Conservation (phyloP, 2,113 vertebrate genomes). For the Nibea coibor region DNA sequence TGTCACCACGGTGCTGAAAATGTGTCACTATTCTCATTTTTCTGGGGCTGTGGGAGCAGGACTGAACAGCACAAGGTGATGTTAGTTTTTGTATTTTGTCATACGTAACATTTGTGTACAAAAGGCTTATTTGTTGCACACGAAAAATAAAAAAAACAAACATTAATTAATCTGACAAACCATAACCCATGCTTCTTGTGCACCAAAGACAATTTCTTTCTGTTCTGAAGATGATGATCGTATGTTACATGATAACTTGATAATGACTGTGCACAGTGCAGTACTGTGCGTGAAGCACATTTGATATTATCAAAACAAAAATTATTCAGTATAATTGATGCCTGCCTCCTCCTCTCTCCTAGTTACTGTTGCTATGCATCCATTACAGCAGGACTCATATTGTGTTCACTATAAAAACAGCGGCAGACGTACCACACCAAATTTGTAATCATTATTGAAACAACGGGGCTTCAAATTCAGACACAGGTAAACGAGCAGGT, state of each 20-base stretch:
- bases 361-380: not conserved
- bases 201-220: not conserved
- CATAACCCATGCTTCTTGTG: not conserved
- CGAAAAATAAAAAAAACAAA: not conserved
- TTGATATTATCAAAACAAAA: not conserved
- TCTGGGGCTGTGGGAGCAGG: slow-evolving; percentile 26
- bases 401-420: not conserved
- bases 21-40: slow-evolving; percentile 49
- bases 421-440: not conserved
- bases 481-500: not conserved
- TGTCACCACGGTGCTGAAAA: slow-evolving; percentile 44
- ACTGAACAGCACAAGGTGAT: slow-evolving; percentile 37
- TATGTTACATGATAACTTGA: no score
- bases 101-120: not conserved
- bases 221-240: no score
- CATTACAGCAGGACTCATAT: not conserved
- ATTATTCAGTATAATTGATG: not conserved
- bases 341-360: not conserved
- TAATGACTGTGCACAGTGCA: no score
- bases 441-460: not conserved
- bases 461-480: not conserved
- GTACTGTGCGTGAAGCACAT: not conserved
- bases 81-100: slow-evolving; percentile 21
- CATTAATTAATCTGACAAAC: slow-evolving; percentile 6
- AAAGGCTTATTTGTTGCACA: slow-evolving; percentile 1